phyloP scores from a whole-genome alignment of 2,113 vertebrate species.

The Crotalus horridus region DNA sequence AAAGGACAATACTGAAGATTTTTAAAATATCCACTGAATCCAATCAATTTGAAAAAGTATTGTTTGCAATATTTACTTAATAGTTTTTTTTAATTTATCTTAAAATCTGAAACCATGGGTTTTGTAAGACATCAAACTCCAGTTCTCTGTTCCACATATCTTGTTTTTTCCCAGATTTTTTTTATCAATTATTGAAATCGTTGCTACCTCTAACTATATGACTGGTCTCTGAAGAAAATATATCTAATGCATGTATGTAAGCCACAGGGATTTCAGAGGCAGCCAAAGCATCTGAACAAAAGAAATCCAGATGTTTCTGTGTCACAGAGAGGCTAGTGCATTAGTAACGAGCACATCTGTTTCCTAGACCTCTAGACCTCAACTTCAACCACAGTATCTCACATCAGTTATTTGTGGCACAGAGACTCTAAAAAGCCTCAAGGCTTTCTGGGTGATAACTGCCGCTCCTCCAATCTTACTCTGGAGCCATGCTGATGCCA shows the following conservation, averaged over 20 bases:
- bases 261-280: neutral
- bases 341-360: neutral
- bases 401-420: neutral
- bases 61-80: neutral
- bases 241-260: neutral
- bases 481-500: neutral
- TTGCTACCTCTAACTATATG: neutral
- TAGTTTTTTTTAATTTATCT: neutral
- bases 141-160: neutral
- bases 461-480: neutral
- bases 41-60: neutral
- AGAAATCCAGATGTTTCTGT: neutral
- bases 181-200: neutral
- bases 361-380: neutral
- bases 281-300: neutral
- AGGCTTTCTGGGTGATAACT: neutral
- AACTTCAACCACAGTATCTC: neutral
- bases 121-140: neutral
- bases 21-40: neutral
- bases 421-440: neutral
- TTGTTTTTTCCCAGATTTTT: neutral
- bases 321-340: neutral
- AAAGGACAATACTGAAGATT: neutral
- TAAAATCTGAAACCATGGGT: neutral
- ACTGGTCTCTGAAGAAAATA: neutral